Percentiles rank a stretch among this genome's conserved stretches.
phyloP scores from a whole-genome alignment of 2,113 vertebrate species.

The Malurus cyaneus region DNA sequence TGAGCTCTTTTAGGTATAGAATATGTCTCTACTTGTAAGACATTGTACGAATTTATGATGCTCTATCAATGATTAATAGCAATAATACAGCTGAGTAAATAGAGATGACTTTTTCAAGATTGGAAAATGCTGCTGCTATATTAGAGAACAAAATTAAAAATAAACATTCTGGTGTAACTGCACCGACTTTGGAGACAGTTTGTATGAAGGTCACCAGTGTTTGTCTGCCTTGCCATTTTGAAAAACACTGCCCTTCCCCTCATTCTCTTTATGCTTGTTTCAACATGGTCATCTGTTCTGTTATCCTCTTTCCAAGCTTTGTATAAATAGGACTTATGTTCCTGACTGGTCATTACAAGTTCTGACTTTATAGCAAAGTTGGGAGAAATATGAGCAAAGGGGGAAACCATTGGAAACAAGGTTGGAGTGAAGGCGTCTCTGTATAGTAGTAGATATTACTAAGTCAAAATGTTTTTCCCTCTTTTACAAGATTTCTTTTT shows the following conservation, averaged over 20 bases:
- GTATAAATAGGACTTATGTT: neutral
- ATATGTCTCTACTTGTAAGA: neutral
- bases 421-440: neutral
- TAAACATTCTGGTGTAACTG: constrained; percentile 38
- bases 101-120: constrained; percentile 36
- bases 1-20: neutral
- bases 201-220: constrained; percentile 52
- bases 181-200: constrained; percentile 7
- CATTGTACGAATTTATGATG: neutral
- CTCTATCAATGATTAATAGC: constrained; percentile 45
- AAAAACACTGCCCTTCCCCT: neutral
- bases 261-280: constrained; percentile 31
- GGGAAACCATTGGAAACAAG: neutral
- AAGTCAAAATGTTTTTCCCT: neutral
- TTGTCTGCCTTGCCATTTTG: constrained; percentile 30
- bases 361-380: neutral
- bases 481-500: neutral
- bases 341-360: neutral
- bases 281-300: constrained; percentile 51
- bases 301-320: neutral
- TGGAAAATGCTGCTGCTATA: constrained; percentile 30
- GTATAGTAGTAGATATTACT: neutral
- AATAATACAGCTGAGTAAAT: constrained; percentile 55
- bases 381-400: neutral
- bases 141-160: constrained; percentile 60